Percentiles rank a stretch among this genome's conserved stretches.
These are phyloP conservation scores for Pollenia amentaria DNA, from an alignment of 2,888 invertebrate species.

Conservation along the genomic window DNA sequence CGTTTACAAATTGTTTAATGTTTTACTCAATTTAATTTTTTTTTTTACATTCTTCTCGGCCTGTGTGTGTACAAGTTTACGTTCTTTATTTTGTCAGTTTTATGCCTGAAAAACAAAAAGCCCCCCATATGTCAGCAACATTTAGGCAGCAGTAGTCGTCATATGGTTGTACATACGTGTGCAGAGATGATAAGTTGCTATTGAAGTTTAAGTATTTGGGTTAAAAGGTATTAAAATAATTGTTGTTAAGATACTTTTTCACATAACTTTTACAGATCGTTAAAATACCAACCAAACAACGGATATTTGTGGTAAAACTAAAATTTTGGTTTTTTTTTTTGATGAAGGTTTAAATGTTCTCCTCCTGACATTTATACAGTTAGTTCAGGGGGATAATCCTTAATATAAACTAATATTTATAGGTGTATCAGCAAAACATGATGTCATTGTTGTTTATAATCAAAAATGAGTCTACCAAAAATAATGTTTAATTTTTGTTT, in stretches of 20 bases:
- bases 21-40: conserved; percentile 28
- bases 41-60: not conserved
- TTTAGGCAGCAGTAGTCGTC: conserved; percentile 39
- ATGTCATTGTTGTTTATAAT: conserved; percentile 33
- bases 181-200: conserved; percentile 63
- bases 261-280: conserved; percentile 49
- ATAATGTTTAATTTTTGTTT: not conserved
- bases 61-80: conserved; percentile 34
- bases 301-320: conserved; percentile 57
- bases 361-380: conserved; percentile 29
- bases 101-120: conserved; percentile 55
- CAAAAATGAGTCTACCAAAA: not conserved
- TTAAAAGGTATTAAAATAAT: conserved; percentile 72
- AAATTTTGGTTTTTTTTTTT: conserved; percentile 31
- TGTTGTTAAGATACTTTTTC: conserved; percentile 62
- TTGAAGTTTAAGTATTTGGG: conserved; percentile 70
- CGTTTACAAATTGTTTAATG: conserved; percentile 67
- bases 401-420: conserved; percentile 34
- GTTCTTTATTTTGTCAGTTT: conserved; percentile 18
- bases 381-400: conserved; percentile 18
- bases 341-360: conserved; percentile 53
- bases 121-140: conserved; percentile 70
- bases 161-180: not conserved
- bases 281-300: conserved; percentile 54
- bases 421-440: not conserved